Conservation (phyloP, 2,113 vertebrate genomes). For the Macheiramphus alcinus region DNA sequence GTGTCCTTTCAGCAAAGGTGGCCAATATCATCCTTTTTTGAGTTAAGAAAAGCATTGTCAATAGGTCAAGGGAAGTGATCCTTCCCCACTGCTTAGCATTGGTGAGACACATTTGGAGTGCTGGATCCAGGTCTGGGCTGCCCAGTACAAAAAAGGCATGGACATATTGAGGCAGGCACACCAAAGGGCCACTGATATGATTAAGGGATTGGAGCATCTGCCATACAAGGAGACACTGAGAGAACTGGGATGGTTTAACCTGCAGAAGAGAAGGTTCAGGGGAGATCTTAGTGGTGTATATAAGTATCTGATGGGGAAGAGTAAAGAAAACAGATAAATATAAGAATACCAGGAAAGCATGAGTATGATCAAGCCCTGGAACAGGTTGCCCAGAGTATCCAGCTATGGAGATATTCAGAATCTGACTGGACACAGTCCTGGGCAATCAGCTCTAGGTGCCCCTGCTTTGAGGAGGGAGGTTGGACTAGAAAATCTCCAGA, state of each 20-base stretch:
- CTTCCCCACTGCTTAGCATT: neutral
- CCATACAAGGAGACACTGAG: neutral
- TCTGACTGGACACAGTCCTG: neutral
- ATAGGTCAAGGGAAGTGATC: neutral
- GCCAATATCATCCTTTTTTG: neutral
- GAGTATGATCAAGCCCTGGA: neutral
- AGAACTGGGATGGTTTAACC: neutral
- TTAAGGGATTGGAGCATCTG: neutral
- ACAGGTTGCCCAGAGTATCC: neutral
- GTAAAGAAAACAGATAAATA: neutral
- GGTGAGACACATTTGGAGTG: neutral
- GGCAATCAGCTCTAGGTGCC: neutral
- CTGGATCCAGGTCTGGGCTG: neutral
- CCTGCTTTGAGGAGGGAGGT: neutral
- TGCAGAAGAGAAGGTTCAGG: neutral
- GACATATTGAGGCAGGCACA: neutral
- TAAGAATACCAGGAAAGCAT: neutral
- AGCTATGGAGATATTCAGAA: neutral
- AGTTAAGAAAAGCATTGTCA: neutral
- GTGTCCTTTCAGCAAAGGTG: neutral
- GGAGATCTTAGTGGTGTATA: neutral
- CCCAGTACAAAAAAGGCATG: neutral
- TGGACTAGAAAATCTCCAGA: neutral
- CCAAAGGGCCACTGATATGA: neutral
- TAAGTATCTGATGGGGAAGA: neutral